Conservation (phyloP, 2,797 vertebrate genomes). For the Anguilla megastoma region DNA sequence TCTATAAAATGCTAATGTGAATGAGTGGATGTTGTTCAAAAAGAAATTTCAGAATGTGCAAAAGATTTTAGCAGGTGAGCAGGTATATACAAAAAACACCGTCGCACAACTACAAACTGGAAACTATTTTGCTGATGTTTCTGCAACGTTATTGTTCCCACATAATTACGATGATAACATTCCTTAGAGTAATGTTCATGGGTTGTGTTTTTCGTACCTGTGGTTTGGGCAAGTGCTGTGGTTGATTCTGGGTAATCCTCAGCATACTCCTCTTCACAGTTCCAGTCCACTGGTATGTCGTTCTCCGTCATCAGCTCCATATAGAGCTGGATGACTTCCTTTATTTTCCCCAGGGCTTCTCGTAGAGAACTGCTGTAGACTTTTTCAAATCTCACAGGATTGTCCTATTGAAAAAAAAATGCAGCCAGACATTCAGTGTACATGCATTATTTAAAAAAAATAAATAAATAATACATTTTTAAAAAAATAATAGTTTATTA, state of each 20-base stretch:
- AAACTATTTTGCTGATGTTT: background rate
- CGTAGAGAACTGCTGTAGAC: slow-evolving; percentile 48
- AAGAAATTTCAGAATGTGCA: background rate
- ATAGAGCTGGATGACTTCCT: slow-evolving; percentile 57
- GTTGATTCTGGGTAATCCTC: slow-evolving; percentile 47
- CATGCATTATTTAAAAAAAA: background rate
- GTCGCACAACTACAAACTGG: background rate
- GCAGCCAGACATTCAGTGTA: background rate
- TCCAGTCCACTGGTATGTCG: slow-evolving; percentile 54
- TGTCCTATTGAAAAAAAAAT: slow-evolving; percentile 43
- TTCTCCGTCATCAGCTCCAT: slow-evolving; percentile 54
- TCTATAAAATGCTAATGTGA: background rate
- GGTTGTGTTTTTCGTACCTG: slow-evolving; percentile 45
- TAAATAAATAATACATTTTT: background rate
- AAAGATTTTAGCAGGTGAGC: background rate
- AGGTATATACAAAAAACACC: background rate
- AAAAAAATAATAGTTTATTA: background rate
- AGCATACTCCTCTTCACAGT: slow-evolving; percentile 60
- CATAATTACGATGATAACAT: background rate
- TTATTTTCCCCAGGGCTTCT: slow-evolving; percentile 53
- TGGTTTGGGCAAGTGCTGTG: slow-evolving; percentile 28
- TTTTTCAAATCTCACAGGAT: slow-evolving; percentile 51
- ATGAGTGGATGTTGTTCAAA: background rate
- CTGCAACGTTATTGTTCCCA: background rate
- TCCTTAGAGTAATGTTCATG: background rate